A percentile compares a stretch with the other conserved stretches of the same genome.
Conservation (phyloP, 2,797 vertebrate genomes). For the Caiman crocodilus region DNA sequence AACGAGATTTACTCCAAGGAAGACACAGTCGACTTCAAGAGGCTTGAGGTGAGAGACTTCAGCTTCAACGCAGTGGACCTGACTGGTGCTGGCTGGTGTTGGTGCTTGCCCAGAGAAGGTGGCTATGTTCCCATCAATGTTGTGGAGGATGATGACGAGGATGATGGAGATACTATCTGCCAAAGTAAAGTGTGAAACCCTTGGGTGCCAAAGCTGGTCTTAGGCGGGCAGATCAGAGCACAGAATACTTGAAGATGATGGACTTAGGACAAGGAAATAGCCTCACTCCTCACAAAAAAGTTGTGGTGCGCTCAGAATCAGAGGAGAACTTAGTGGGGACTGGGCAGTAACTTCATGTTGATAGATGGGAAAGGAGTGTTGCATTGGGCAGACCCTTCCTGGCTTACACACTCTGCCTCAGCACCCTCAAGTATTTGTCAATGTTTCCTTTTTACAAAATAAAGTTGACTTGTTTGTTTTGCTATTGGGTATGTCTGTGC, state of each 20-base stretch:
- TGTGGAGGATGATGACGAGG: neutral
- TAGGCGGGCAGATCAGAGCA: neutral
- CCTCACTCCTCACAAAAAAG: rapidly evolving
- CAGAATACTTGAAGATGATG: rapidly evolving
- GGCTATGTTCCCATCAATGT: slow-evolving; percentile 86
- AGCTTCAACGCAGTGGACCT: slow-evolving; percentile 85
- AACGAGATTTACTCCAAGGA: slow-evolving; percentile 82
- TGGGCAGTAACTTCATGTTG: neutral
- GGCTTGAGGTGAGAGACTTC: slow-evolving; percentile 76
- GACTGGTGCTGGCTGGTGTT: slow-evolving; percentile 89
- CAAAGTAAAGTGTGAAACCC: slow-evolving; percentile 26
- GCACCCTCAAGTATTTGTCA: neutral
- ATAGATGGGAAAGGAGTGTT: neutral
- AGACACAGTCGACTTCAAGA: slow-evolving; percentile 88
- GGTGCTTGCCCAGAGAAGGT: slow-evolving; percentile 89
- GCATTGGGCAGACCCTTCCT: rapidly evolving
- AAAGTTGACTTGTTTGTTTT: neutral
- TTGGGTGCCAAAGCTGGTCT: neutral
- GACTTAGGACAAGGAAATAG: neutral
- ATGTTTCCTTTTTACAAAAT: neutral
- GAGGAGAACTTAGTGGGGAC: neutral
- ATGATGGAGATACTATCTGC: neutral
- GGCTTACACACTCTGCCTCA: rapidly evolving
- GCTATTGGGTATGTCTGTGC: neutral
- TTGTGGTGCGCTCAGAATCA: neutral